Base-by-base conservation (phyloP, 2,797 vertebrate genomes). In the Anniella stebbinsi region DNA sequence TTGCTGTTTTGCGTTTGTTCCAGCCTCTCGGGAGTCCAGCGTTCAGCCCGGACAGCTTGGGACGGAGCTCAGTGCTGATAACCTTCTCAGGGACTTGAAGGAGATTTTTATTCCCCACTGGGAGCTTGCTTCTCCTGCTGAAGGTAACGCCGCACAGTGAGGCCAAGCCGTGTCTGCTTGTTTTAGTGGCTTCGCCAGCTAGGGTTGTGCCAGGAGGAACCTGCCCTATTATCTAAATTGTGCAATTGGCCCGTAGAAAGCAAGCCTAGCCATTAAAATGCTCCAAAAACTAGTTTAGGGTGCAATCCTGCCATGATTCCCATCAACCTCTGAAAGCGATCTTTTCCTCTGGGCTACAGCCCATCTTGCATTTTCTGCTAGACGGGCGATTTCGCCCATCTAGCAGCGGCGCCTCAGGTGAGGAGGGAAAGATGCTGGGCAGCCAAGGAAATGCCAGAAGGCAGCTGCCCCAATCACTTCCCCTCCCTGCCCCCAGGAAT, bases 21-120 rank as follows among this genome's bases (percentile, higher is more conserved):
- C 96, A 96, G 95, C 93, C 86, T 84, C 93, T 90, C 92, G 94
- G 93, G 97, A 97, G 90, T 97, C 95, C 96, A 87, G 87, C 94
- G 77, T 95, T 96, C 97, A 96, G 95, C 92, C 91, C 92, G 95
- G 95, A 93, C 94, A 96, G 87, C 96, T 95, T 89, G 97, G 96
- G 94, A 97, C 96, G 94, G 97, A 97, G 91, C 95, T 97, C 94
- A 97, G 97, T 92, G 95, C 97, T 92, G 97, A 98, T 95, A 96
- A 96, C 91, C 95, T 98, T 95, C 96, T 97, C 96, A 97, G 97
- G 97, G 97, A 98, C 95, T 97, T 98, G 96, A 98, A 96, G 97
- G 97, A 96, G 93, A 97, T 98, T 94, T 98, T 98, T 96, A 96
- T 96, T 95, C 97, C 96, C 88, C 95, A 97, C 84, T 98, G 98